Percentiles rank a stretch among this genome's conserved stretches.
Evolutionary conservation across 2,888 invertebrate genomes (phyloP).

Genomic region (Boloria euphrosyne): DNA sequence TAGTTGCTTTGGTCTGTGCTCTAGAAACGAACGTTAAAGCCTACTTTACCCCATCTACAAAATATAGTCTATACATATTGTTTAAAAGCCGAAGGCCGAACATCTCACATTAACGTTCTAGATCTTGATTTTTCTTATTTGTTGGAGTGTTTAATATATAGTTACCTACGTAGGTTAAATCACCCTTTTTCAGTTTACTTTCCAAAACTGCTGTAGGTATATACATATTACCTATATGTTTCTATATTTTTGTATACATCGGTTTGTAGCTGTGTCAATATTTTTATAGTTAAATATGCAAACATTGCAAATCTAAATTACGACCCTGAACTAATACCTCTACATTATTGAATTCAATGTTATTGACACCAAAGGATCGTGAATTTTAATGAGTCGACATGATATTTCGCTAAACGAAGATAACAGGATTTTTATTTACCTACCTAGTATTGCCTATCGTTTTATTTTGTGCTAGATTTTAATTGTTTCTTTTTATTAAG

Average conservation of each 20-base stretch:
- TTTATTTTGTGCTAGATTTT: neutral
- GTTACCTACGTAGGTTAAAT: too few species aligned
- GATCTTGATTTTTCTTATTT: too few species aligned
- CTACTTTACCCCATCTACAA: neutral
- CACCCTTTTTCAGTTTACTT: too few species aligned
- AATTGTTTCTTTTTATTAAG: constrained; percentile 19
- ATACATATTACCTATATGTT: too few species aligned
- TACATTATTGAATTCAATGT: constrained; percentile 40
- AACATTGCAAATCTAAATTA: constrained; percentile 20
- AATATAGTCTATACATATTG: too few species aligned
- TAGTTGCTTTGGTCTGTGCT: constrained; percentile 2
- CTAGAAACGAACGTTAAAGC: neutral
- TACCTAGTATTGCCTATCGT: neutral
- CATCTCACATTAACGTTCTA: too few species aligned
- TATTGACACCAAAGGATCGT: constrained; percentile 42
- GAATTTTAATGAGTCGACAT: constrained; percentile 32
- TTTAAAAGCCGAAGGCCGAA: too few species aligned
- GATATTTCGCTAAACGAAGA: constrained; percentile 30
- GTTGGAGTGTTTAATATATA: too few species aligned
- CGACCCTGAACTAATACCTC: constrained; percentile 39
- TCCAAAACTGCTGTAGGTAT: too few species aligned
- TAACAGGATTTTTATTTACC: constrained; percentile 19
- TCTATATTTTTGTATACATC: too few species aligned
- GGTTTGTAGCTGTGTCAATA: too few species aligned
- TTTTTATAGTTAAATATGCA: neutral